phyloP scores from a whole-genome alignment of 2,113 vertebrate genomes.

The Pipra filicauda region DNA sequence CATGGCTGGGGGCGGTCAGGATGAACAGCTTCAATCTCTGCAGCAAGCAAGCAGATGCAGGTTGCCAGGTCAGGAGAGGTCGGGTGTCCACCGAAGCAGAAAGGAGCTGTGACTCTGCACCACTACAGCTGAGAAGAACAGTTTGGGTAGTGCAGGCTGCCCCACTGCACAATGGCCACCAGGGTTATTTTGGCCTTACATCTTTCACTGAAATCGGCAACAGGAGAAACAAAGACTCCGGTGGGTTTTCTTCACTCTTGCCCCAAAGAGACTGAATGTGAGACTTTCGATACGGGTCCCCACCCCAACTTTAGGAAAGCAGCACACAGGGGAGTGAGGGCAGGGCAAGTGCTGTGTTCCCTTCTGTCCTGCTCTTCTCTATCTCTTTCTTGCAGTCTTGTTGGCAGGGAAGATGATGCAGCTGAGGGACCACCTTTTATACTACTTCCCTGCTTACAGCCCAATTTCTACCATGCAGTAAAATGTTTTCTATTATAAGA shows the following conservation, averaged over 20 bases:
- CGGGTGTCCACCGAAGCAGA: neutral
- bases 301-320: neutral
- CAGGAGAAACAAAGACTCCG: neutral
- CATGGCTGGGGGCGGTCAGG: neutral
- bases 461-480: neutral
- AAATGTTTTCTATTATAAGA: neutral
- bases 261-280: neutral
- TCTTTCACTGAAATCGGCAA: neutral
- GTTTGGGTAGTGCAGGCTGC: neutral
- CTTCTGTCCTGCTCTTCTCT: neutral
- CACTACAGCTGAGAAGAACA: neutral
- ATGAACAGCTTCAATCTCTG: neutral
- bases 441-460: neutral
- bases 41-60: neutral
- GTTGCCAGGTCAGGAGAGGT: neutral
- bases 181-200: neutral
- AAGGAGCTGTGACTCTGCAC: neutral
- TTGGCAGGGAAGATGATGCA: neutral
- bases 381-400: neutral
- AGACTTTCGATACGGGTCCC: neutral
- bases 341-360: neutral
- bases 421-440: neutral
- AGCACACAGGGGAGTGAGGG: neutral
- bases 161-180: accelerated
- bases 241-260: neutral